These are phyloP conservation scores for Lethocerus indicus DNA, from an alignment of 1,140 invertebrate species.

Conservation along the genomic window DNA sequence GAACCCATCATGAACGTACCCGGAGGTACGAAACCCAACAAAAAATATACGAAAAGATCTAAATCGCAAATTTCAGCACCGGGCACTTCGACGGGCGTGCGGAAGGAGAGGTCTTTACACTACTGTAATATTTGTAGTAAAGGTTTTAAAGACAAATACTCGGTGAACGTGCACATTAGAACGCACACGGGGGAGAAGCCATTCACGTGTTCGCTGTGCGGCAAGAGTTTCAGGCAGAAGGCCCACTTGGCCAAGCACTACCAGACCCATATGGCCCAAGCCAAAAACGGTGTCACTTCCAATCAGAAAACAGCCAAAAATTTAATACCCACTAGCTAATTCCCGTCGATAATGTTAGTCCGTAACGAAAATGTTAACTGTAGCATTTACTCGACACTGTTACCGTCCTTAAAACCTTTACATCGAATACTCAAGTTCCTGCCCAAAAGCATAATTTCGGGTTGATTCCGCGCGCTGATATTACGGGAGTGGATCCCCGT, in stretches of 20 bases:
- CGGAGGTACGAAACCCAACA: slow-evolving; percentile 12
- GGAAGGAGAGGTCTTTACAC: slow-evolving; percentile 71
- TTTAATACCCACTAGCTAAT: slow-evolving; percentile 12
- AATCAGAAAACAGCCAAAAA: slow-evolving; percentile 10
- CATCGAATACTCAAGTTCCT: too few relatives aligned
- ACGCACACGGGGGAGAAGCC: slow-evolving; percentile 85
- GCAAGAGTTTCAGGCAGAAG: slow-evolving; percentile 86
- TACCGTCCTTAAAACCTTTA: too few relatives aligned
- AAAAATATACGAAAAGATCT: slow-evolving; percentile 19
- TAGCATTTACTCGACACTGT: not conserved
- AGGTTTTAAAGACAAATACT: slow-evolving; percentile 86
- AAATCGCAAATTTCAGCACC: slow-evolving; percentile 9
- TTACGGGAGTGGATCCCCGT: too few relatives aligned
- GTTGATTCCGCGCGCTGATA: too few relatives aligned
- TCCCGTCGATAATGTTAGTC: not conserved
- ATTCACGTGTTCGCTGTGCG: slow-evolving; percentile 72
- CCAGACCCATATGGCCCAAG: slow-evolving; percentile 76
- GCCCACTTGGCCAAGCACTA: slow-evolving; percentile 95
- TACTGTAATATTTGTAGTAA: slow-evolving; percentile 85
- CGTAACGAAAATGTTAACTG: not conserved
- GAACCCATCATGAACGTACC: slow-evolving; percentile 8
- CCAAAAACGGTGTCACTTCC: slow-evolving; percentile 13
- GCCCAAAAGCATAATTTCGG: too few relatives aligned
- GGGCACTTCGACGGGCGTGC: slow-evolving; percentile 17
- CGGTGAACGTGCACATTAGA: slow-evolving; percentile 78